A percentile compares a stretch with the other conserved stretches of the same genome.
Conservation (phyloP, 2,113 vertebrate genomes). For the Poicephalus gulielmi region DNA sequence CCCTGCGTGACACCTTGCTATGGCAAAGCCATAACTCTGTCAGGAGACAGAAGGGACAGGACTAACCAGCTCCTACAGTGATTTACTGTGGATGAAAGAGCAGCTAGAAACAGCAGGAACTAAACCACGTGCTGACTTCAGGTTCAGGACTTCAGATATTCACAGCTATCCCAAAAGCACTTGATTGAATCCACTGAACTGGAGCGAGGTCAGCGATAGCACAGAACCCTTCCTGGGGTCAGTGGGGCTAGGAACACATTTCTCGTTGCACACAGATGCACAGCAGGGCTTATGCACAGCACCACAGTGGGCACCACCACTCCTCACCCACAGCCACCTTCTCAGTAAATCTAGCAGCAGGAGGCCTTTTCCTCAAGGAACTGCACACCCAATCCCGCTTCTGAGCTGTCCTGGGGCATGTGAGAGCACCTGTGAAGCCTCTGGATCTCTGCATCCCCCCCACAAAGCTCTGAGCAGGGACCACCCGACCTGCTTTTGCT, state of each 20-base stretch:
- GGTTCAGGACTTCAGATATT: neutral
- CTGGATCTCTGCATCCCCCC: neutral
- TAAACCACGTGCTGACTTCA: neutral
- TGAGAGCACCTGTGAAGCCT: neutral
- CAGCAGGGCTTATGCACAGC: neutral
- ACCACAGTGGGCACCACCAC: neutral
- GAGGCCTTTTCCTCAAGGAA: neutral
- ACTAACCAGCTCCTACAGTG: neutral
- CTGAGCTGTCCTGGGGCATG: neutral
- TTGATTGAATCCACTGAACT: neutral
- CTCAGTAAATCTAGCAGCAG: neutral
- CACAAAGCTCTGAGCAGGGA: neutral
- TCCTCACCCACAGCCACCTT: neutral
- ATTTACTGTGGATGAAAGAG: neutral
- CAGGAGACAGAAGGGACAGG: neutral
- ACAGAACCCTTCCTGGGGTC: neutral
- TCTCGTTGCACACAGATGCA: neutral
- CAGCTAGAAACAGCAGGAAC: neutral
- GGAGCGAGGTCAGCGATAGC: neutral
- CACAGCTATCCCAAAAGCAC: neutral
- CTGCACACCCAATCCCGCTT: rapidly evolving
- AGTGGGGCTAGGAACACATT: neutral
- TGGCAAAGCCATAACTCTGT: neutral
- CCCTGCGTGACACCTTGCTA: neutral
- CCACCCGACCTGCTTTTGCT: neutral